phyloP scores from a whole-genome alignment of 2,797 vertebrate species.

The Onychomys leucogaster region DNA sequence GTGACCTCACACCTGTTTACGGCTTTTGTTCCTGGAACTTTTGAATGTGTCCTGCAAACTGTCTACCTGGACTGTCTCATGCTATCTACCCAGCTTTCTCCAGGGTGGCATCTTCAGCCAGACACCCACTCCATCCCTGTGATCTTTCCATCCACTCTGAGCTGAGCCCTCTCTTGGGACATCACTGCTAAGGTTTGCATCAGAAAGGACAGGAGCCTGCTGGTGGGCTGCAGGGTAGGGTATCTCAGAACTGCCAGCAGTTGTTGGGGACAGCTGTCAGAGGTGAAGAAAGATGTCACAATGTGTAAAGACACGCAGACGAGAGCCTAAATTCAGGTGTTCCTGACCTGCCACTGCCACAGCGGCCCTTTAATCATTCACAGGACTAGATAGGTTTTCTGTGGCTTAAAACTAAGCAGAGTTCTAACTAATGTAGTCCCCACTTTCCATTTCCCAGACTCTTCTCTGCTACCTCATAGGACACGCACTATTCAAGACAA shows the following conservation, averaged over 20 bases:
- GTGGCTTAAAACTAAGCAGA: neutral
- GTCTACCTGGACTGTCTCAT: rapidly evolving
- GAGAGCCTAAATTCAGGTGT: neutral
- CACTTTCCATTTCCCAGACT: neutral
- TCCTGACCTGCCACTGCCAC: neutral
- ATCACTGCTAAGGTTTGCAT: neutral
- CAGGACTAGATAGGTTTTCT: neutral
- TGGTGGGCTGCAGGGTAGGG: neutral
- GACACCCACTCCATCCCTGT: neutral
- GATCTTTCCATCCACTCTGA: neutral
- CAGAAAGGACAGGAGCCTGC: neutral
- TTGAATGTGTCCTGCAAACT: neutral
- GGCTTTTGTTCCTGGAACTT: neutral
- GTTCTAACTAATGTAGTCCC: neutral
- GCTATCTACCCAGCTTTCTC: neutral
- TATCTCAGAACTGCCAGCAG: neutral
- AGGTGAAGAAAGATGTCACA: neutral
- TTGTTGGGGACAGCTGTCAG: neutral
- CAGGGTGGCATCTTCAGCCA: neutral
- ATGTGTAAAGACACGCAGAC: neutral
- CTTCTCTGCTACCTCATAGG: neutral
- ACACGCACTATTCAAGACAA: neutral
- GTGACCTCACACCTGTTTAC: neutral
- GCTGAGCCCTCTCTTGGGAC: neutral
- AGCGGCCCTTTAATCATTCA: neutral